Conservation (phyloP, 2,797 vertebrate genomes). For the Esox masquinongy region DNA sequence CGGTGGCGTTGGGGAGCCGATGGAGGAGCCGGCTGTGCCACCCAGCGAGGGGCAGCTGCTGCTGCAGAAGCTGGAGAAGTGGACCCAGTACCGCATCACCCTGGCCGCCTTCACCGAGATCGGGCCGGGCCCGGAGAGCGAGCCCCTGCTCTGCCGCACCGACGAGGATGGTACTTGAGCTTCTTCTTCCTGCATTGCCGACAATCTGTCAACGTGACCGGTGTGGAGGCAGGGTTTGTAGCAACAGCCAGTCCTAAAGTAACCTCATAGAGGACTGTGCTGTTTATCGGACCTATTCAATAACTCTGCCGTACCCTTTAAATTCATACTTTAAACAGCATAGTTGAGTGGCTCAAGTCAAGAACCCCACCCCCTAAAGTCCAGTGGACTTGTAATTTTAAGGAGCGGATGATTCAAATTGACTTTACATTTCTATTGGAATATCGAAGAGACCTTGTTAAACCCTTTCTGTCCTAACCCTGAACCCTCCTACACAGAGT, state of each 20-base stretch:
- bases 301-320: background rate
- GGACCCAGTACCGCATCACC: conserved; percentile 91
- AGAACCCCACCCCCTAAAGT: no score
- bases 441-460: conserved; percentile 47
- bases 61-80: conserved; percentile 93
- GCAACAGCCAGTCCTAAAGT: background rate
- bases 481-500: conserved; percentile 28
- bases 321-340: background rate
- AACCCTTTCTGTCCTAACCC: conserved; percentile 34
- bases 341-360: background rate
- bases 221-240: background rate
- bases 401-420: no score
- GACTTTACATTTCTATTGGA: conserved; percentile 33
- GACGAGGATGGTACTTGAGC: conserved; percentile 89
- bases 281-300: background rate
- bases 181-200: background rate
- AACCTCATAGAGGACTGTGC: background rate
- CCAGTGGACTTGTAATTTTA: no score
- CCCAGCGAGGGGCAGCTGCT: conserved; percentile 82
- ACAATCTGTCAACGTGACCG: background rate
- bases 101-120: conserved; percentile 87
- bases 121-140: conserved; percentile 91
- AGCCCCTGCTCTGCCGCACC: conserved; percentile 87
- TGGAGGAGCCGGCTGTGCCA: conserved; percentile 83
- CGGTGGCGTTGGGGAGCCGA: conserved; percentile 61